Percentiles rank a stretch among this genome's conserved stretches.
phyloP scores from a whole-genome alignment of 2,888 invertebrate genomes.

The Tipula lateralis region DNA sequence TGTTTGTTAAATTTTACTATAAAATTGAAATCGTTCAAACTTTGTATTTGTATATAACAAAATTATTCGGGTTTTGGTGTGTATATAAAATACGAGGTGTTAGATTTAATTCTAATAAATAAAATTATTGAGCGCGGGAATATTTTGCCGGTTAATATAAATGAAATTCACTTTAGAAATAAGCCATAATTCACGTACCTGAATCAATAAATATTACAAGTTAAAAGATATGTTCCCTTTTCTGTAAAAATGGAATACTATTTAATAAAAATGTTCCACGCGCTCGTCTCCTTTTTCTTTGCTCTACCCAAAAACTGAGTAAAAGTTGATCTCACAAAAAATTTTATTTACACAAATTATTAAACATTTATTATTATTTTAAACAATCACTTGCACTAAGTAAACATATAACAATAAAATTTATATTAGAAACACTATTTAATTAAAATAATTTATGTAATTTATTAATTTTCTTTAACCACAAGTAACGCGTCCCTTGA shows the following conservation, averaged over 20 bases:
- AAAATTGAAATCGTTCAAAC: not conserved
- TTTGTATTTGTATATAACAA: not conserved
- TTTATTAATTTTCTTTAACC: conserved; percentile 28
- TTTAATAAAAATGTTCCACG: conserved; percentile 29
- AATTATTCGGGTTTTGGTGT: not conserved
- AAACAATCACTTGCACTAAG: conserved; percentile 29
- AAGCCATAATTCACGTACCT: not conserved
- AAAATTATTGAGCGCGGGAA: conserved; percentile 27
- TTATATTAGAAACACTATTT: conserved; percentile 15
- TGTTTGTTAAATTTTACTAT: not conserved
- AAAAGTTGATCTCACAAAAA: conserved; percentile 20
- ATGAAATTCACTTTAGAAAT: not conserved
- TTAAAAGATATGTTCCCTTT: not conserved
- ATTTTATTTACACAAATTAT: conserved; percentile 26
- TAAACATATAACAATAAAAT: not conserved
- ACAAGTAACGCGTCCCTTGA: conserved; percentile 30
- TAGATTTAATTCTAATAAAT: not conserved
- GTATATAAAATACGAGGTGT: not conserved
- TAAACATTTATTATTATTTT: conserved; percentile 13
- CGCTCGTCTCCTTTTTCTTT: conserved; percentile 31
- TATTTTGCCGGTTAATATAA: conserved; percentile 25
- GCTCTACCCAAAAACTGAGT: conserved; percentile 29
- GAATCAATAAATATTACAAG: conserved; percentile 5
- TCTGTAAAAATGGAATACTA: conserved; percentile 4
- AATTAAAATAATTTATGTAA: not conserved